Base-by-base conservation (phyloP, 2,888 invertebrate species). In the Argyra leucocephala region DNA sequence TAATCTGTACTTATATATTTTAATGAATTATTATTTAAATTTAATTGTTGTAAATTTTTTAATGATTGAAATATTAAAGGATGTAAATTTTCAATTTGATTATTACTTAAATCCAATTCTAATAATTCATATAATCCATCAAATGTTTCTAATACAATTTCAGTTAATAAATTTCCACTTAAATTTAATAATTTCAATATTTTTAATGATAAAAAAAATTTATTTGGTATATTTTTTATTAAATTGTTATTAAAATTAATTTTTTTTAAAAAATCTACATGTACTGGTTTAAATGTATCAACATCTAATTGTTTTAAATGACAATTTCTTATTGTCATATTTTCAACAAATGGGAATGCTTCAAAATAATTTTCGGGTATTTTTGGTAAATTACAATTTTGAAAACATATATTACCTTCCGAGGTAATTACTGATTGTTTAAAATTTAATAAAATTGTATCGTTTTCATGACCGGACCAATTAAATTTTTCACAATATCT, bases 391-490 rank as follows among this genome's bases (percentile, higher is more conserved):
- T 61, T n/a, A 61, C 61, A 61, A 21, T 61, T 61, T 61, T 31
- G 61, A n/a, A 61, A 61, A 12, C 31, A 61, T 9, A 61, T 61
- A 26, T 61, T 61, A 31, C 24, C 61, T 31, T 5, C 15, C 31
- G 21, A 10, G 31, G 31, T 61, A 21, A 61, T 61, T 61, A 31
- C 4, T n/a, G 24, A 15, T 61, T n/a, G 31, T 15, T n/a, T 9
- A 61, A 31, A 61, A 61, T 61, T 61, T 26, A 61, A 31, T 31
- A 26, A n/a, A 31, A 61, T 61, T 61, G 61, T n/a, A 10, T 61
- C 26, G 26, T 61, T 61, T 61, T 61, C 61, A 26, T 26, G n/a
- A 31, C 15, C 5, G 7, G 26, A 26, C 10, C 7, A 61, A 61
- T 61, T 18, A 15, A 61, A 61, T 26, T 61, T 61, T 61, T 61